Base-by-base conservation (phyloP, 2,797 vertebrate species). In the Ctenopoma kingsleyae region DNA sequence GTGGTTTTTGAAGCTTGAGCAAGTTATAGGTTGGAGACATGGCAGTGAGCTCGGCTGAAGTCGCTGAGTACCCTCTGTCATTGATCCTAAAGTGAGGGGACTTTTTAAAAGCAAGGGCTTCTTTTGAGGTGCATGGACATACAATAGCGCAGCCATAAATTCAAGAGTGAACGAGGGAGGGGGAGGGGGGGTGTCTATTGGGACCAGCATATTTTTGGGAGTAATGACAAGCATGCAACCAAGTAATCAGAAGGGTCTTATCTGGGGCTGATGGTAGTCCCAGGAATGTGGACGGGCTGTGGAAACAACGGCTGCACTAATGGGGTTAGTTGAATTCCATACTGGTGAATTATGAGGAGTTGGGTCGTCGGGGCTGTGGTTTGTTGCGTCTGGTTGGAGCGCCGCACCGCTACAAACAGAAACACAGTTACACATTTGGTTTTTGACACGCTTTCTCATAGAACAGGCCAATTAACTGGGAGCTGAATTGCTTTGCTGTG, bases 321-420 rank as follows among this genome's bases (percentile, higher is more conserved):
- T 82, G 72, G 90, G 87, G 89, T 90, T 84, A 82, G 88, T 83
- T 81, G 89, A 87, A 95, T 94, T 95, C 94, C 93, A 87, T 83
- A 72, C 87, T 86, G 81, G 88, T 94, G 92, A 96, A 95, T 96
- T 94, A 94, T 86, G 91, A 93, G 91, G 88, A 90, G 90, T 70
- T 81, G 85, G 86, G 87, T 90, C 64, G 85, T 90, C 92, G 87
- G 87, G 86, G 83, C 91, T 92, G 94, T 82, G 94, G 94, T 96
- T 96, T 97, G 95, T 97, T 96, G 94, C 95, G 95, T 97, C 95
- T 97, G 94, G 87, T 94, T 90, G 90, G 91, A 93, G 93, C 94
- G 88, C 93, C 90, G 71, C 93, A 91, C 93, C 80, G 81, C 71
- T 44, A 25, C 47, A 35, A 68, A 51, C 71, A 82, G 78, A 90